Evolutionary conservation across 53 echinoderm and acorn worm species (phyloP), one percentile per base, ranked within the genome.

Genomic region (Mesocentrotus franciscanus): DNA sequence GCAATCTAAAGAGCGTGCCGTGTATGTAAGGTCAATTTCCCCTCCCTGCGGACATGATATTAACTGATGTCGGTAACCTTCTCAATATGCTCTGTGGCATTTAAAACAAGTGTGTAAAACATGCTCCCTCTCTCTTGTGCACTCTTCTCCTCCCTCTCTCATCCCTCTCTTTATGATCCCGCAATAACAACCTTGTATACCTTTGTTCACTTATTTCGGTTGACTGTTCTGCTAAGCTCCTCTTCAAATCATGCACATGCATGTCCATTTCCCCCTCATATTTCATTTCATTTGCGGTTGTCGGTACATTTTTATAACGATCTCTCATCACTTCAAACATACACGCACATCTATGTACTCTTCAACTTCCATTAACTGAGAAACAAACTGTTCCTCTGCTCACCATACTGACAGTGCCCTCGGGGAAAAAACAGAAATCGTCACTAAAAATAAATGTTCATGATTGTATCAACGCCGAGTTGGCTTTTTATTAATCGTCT

Each of bases 71-170:
- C 0, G n/a, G 14, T 87, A 58, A 58, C 87, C 87, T 87, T 87
- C 87, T 58, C 27, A 87, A 87, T 57, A 58, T 58, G 87, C 87
- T 58, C 56, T 58, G n/a, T 87, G 87, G 87, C 87, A 87, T 87
- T 87, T 87, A 87, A 57, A 58, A 87, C 87, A 81, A 81, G 81
- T 39, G 81, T 16, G 36, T 20, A 15, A 20, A 58, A 58, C 57
- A 22, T 22, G 39, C 55, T 55, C 84, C 55, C 84, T 8, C 55
- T 20, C 84, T 20, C 22, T 2, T 10, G 1, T 17, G 2, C 24
- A 0, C 84, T 17, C 81, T 71, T 30, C 75, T 30, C 75, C 22
- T 32, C 81, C 35, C 81, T 39, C 81, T 42, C 42, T 84, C 84
- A 49, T 84, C 59, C 8, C 56, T 87, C 27, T 56, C 87, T 57